A percentile compares a stretch with the other conserved stretches of the same genome.
Conservation (phyloP, 2,888 invertebrate genomes). For the Vannuccia rotundouncinata region DNA sequence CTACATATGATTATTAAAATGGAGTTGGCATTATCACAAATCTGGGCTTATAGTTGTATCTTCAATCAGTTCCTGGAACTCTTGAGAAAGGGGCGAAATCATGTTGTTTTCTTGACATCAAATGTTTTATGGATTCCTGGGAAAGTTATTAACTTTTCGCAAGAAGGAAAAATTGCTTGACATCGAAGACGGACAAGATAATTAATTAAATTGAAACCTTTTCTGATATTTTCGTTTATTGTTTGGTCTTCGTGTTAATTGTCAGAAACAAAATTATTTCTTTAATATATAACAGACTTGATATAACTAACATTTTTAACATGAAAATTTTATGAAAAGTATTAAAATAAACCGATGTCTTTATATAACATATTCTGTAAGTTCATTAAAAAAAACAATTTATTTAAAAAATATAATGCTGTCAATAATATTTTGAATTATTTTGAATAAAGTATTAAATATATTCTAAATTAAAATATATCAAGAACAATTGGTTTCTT, state of each 20-base stretch:
- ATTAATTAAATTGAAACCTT: not conserved
- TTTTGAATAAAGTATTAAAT: too few relatives aligned
- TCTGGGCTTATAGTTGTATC: not conserved
- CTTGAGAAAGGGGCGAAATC: not conserved
- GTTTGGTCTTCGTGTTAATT: not conserved
- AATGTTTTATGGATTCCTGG: not conserved
- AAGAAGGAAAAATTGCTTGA: not conserved
- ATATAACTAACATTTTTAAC: too few relatives aligned
- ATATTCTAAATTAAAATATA: too few relatives aligned
- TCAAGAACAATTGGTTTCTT: too few relatives aligned
- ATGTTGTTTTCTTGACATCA: not conserved
- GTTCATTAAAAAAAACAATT: too few relatives aligned
- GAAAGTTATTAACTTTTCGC: not conserved
- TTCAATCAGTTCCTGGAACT: not conserved
- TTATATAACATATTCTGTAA: too few relatives aligned
- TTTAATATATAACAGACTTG: not conserved
- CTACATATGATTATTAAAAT: not conserved
- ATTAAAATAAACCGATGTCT: too few relatives aligned
- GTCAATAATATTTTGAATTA: too few relatives aligned
- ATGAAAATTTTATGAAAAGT: too few relatives aligned
- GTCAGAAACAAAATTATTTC: not conserved
- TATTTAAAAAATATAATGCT: too few relatives aligned
- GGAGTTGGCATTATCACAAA: not conserved
- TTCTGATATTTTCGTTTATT: not conserved
- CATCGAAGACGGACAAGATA: not conserved